Evolutionary conservation across 2,113 vertebrate genomes (phyloP), one percentile per base, ranked within the genome.

Genomic region (Microtus richardsoni): DNA sequence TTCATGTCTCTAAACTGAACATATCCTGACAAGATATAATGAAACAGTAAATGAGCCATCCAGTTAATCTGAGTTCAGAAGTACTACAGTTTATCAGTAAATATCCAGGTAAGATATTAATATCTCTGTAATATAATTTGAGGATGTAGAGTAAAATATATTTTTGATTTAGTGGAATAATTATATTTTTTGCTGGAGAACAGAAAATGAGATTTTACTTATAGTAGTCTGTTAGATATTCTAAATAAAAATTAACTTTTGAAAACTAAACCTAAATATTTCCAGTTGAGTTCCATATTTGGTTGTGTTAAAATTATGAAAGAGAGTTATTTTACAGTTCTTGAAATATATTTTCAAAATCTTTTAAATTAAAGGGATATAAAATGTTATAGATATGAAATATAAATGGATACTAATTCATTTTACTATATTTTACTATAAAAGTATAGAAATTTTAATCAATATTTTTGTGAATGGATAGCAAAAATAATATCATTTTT

Each of bases 31-130:
- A 94, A 94, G 21, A 8, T 49, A 83, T 58, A 68, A 52, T 16
- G 7, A 84, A 5, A 85, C 3, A 60, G 19, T 70, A 91, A 92
- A 24, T 85, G 30, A 11, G 54, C 73, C 28, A 49, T 22, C 77
- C 28, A 89, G n/a, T 52, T 9, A 33, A n/a, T 52, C 26, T 87
- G 73, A 86, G 17, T 58, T 44, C 13, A 70, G 75, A 92, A 80
- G 12, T 21, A 79, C 1, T 19, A 82, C 47, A 82, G 78, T 41
- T 89, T 77, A 39, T 58, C 2, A 90, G 26, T 17, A 68, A 91
- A 90, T 88, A 49, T 62, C 52, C 24, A 95, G 92, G 92, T 96
- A 92, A 96, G 93, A 9, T 71, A n/a, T 39, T 64, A 79, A 30
- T 47, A 3, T 52, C 6, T 24, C 33, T 39, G 2, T 52, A 49